Base-by-base conservation (phyloP, 2,797 vertebrate species). In the Alauda arvensis region DNA sequence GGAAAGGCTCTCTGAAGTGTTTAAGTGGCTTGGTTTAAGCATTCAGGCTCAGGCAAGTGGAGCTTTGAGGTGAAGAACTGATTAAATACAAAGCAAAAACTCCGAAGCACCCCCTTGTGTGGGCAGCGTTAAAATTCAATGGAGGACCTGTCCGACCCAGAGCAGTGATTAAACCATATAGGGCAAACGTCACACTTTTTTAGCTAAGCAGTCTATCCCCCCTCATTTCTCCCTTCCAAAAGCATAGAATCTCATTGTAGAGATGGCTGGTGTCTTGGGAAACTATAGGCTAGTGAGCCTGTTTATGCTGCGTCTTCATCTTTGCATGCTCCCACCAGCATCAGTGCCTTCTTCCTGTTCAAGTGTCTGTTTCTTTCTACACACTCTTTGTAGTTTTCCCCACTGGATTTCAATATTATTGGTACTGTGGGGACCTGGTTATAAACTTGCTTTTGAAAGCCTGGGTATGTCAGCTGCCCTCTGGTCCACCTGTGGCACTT, bases 31-130 rank as follows among this genome's bases (percentile, higher is more conserved):
- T 62, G 51, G n/a, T 46, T 88, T 55, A 56, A 67, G 53, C 25
- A 12, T 53, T 67, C 34, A 25, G 14, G 53, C 55, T 90, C 37
- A 31, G 80, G 37, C 51, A 63, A 17, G 71, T 48, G 48, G 43
- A 43, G 9, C 77, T 91, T 85, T 74, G 83, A 87, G 84, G 77
- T 65, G 70, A 83, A 82, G 66, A 77, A 25, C 56, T 63, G 57
- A 49, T 69, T 25, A 39, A 90, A 67, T 78, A 26, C 33, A 18
- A 69, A 79, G 65, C 21, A 29, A n/a, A 77, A 42, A 1, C 9
- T 7, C 46, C 1, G 25, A 29, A 20, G 6, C 24, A 17, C 2
- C 8, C 18, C 3, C 14, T 59, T 60, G 40, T 33, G 69, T 23
- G 46, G 26, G 69, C 65, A 51, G 45, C 37, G 3, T 43, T 51